Percentiles rank a stretch among this genome's conserved stretches.
Evolutionary conservation across 92 coral and sea anemone species (phyloP).

Genomic region (Palythoa heliodiscus): DNA sequence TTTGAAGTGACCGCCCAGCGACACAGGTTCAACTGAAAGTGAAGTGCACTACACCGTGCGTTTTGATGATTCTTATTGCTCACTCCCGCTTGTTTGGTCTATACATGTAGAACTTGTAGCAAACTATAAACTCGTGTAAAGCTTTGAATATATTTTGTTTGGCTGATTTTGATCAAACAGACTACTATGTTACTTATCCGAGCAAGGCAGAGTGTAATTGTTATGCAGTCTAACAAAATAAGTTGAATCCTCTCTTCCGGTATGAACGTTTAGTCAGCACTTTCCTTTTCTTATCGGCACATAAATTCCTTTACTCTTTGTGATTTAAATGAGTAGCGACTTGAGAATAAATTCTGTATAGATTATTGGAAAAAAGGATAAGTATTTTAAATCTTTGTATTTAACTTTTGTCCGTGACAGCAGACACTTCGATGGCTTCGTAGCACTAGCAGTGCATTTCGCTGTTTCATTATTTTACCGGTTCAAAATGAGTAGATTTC

Average conservation of each 20-base stretch:
- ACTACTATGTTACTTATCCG: neutral
- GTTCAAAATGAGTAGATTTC: neutral
- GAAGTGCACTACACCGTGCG: neutral
- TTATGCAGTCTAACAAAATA: slow-evolving; percentile 10
- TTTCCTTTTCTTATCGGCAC: slow-evolving; percentile 2
- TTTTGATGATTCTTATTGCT: slow-evolving; percentile 12
- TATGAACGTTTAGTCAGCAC: neutral
- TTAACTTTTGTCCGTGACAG: neutral
- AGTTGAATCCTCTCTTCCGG: slow-evolving; percentile 38
- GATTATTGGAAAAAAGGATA: neutral
- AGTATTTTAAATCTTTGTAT: neutral
- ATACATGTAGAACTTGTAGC: neutral
- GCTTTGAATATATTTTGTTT: neutral
- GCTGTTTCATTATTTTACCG: neutral
- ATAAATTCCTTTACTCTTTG: slow-evolving; percentile 17
- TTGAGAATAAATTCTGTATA: neutral
- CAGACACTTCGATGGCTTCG: slow-evolving; percentile 31
- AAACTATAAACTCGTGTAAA: neutral
- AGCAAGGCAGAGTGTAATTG: slow-evolving; percentile 18
- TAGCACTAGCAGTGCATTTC: neutral
- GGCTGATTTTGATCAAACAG: neutral
- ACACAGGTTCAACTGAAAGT: slow-evolving; percentile 21
- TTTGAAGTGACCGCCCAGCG: slow-evolving; percentile 18
- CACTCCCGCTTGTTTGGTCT: slow-evolving; percentile 7
- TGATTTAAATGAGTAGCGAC: neutral